Conservation (phyloP, 2,797 vertebrate species). For the Sebastes alutus region DNA sequence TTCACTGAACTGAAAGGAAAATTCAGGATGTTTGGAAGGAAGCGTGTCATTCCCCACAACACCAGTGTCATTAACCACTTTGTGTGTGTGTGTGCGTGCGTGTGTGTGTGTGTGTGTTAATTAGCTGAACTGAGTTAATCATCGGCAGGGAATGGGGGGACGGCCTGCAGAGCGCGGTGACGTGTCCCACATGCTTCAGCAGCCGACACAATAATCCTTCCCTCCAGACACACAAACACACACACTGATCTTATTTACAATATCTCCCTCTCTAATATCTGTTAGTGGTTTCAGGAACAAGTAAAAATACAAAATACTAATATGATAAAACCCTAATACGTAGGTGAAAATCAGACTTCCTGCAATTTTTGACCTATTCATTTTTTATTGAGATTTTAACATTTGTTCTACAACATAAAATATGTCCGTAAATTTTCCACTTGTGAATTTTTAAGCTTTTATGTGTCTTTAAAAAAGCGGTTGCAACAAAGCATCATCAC, state of each 20-base stretch:
- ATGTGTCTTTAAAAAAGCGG: too few species aligned
- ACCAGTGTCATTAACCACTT: not conserved
- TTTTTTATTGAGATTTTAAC: too few species aligned
- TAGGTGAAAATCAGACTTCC: not conserved
- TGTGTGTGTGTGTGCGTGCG: conserved; percentile 14
- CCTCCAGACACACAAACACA: not conserved
- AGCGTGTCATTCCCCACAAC: not conserved
- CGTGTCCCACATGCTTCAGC: conserved; percentile 53
- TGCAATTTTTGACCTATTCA: too few species aligned
- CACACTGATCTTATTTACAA: not conserved
- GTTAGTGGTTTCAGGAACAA: not conserved
- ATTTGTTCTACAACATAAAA: too few species aligned
- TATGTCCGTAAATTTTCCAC: too few species aligned
- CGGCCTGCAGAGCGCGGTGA: conserved; percentile 24
- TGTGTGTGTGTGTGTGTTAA: conserved; percentile 56
- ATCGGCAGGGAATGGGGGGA: conserved; percentile 50
- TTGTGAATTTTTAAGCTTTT: too few species aligned
- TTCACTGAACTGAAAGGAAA: conserved; percentile 27
- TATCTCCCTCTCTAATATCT: not conserved
- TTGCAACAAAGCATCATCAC: too few species aligned
- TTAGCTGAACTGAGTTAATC: conserved; percentile 71
- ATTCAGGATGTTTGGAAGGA: conserved; percentile 34
- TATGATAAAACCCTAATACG: not conserved
- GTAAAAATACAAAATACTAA: not conserved
- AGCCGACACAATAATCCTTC: conserved; percentile 48